Base-by-base conservation (phyloP, 2,113 vertebrate genomes). In the Scartelaos histophorus region DNA sequence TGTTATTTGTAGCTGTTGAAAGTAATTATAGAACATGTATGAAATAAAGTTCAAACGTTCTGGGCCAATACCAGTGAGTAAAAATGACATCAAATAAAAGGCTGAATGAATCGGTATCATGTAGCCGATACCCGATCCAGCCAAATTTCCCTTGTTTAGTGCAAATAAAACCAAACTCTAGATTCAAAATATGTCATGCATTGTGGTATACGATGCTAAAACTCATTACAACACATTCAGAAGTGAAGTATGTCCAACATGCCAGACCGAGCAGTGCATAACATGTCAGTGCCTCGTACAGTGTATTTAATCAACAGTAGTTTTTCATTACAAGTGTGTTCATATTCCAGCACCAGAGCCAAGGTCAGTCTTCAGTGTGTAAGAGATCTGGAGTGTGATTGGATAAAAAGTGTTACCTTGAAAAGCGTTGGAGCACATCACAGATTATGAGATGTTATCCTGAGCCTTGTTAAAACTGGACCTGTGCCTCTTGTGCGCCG, bases 391-490 rank as follows among this genome's bases (percentile, higher is more conserved):
- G 19, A 17, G 61, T 64, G 34, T 64, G 61, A 64, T 64, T 38
- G 61, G 34, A 64, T 35, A 21, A 64, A 64, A 64, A 64, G 61
- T 64, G 61, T 17, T 64, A 38, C 61, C 61, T 64, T 64, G 34
- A 64, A 64, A 19, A 43, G 17, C 17, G 19, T 19, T 21, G n/a
- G 38, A 66, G 65, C 65, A 24, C 38, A 66, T 47, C 65, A 66
- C 38, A 66, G 38, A 66, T 66, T 47, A 66, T 66, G 65, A 66
- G 45, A 66, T 66, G 38, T 66, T 66, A 64, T 64, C 61, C 61
- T 38, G 9, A 13, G 34, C 34, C 61, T 64, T 64, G 61, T 64
- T 43, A 64, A 64, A 64, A 43, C 61, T 38, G 61, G 34, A 64
- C 61, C 9, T 64, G 17, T 21, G 17, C 34, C 34, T 64, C 7